These are phyloP conservation scores for Oscheius onirici DNA, from an alignment of 2,888 invertebrate genomes.

Conservation along the genomic window DNA sequence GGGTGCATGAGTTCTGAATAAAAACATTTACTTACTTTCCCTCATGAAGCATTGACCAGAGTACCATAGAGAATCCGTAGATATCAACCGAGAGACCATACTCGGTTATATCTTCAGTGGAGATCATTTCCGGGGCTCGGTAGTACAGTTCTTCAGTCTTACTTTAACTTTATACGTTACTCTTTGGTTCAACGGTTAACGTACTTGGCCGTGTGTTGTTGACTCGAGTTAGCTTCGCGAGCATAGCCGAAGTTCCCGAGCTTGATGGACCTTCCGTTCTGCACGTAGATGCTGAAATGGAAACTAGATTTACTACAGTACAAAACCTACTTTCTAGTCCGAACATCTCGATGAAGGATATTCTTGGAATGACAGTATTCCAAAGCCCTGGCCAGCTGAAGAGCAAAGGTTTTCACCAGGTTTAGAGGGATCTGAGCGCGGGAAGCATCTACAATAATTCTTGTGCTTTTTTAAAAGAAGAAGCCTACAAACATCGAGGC, in stretches of 20 bases:
- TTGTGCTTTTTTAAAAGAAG: not conserved
- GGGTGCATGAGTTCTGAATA: not conserved
- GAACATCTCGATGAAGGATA: not conserved
- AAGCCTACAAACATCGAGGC: not conserved
- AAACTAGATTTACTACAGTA: not conserved
- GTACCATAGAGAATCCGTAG: not conserved
- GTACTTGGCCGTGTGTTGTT: not conserved
- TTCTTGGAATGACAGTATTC: not conserved
- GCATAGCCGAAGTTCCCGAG: conserved; percentile 6
- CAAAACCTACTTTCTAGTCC: not conserved
- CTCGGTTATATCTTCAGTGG: not conserved
- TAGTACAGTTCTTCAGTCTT: not conserved
- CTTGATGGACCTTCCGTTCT: not conserved
- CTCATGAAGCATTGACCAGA: not conserved
- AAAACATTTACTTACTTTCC: not conserved
- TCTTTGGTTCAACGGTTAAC: not conserved
- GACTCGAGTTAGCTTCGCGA: not conserved
- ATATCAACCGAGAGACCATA: not conserved
- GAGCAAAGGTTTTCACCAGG: not conserved
- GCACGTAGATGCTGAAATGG: not conserved
- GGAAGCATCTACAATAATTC: no score
- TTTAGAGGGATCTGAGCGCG: not conserved
- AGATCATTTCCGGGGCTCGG: not conserved
- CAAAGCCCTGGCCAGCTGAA: not conserved
- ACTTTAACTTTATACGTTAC: not conserved